Evolutionary conservation across 2,888 invertebrate species (phyloP).

Genomic region (Beris chalybata): DNA sequence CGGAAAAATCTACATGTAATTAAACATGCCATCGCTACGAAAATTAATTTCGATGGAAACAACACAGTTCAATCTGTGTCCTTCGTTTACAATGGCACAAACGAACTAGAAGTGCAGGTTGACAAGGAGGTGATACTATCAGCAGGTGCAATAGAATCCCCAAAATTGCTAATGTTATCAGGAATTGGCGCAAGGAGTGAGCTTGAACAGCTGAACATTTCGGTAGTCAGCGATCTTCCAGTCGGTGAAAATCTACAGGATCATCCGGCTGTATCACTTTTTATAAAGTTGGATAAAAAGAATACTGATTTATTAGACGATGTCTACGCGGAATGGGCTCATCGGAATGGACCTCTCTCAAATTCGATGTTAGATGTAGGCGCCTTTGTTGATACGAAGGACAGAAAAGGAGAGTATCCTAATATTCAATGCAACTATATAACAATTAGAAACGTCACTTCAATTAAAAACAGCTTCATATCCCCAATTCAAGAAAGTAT

Average conservation of each 20-base stretch:
- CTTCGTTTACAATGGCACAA: constrained; percentile 20
- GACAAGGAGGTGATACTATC: constrained; percentile 45
- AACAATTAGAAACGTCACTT: not conserved
- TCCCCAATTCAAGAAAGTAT: not conserved
- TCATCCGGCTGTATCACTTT: constrained; percentile 64
- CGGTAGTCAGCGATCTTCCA: constrained; percentile 41
- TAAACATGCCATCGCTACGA: constrained; percentile 41
- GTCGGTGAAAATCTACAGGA: constrained; percentile 81
- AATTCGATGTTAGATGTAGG: constrained; percentile 52
- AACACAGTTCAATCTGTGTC: constrained; percentile 23
- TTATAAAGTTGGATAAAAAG: constrained; percentile 39
- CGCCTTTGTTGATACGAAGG: constrained; percentile 60
- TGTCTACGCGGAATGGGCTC: constrained; percentile 53
- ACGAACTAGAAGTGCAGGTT: constrained; percentile 38
- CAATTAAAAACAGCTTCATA: not conserved
- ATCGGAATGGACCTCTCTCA: constrained; percentile 43
- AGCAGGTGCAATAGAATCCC: constrained; percentile 47
- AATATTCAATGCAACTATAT: constrained; percentile 53
- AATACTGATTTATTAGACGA: constrained; percentile 36
- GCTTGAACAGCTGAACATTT: constrained; percentile 40
- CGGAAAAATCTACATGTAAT: constrained; percentile 46
- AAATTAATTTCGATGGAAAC: constrained; percentile 31
- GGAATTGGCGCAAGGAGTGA: constrained; percentile 45
- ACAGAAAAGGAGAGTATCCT: too few relatives aligned
- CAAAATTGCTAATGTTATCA: constrained; percentile 45